Percentiles rank a stretch among this genome's conserved stretches.
Evolutionary conservation across 2,888 invertebrate genomes (phyloP).

Genomic region (Phania funesta): DNA sequence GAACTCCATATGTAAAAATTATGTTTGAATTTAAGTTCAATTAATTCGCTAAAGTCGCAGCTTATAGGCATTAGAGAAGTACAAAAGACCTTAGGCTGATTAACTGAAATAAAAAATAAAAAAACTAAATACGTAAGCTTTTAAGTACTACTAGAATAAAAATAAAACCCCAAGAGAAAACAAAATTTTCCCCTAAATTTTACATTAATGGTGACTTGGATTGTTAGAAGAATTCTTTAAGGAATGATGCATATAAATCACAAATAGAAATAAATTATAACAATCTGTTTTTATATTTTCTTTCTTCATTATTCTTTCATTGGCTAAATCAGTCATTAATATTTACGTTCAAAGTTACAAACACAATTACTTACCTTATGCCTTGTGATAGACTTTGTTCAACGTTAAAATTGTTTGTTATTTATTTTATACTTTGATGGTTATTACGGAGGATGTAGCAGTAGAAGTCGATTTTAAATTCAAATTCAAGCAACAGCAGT

Average conservation of each 20-base stretch:
- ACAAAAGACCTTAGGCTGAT: too few relatives aligned
- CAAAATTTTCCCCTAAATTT: not conserved
- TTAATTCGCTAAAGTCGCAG: too few relatives aligned
- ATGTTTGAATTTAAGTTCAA: too few relatives aligned
- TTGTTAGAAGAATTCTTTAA: too few relatives aligned
- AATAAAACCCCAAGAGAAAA: too few relatives aligned
- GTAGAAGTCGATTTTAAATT: not conserved
- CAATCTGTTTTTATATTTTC: not conserved
- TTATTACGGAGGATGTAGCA: not conserved
- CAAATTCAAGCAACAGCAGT: not conserved
- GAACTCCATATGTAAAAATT: too few relatives aligned
- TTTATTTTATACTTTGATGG: slow-evolving; percentile 9
- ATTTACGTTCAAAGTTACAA: not conserved
- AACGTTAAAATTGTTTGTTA: slow-evolving; percentile 26
- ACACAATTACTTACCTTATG: slow-evolving; percentile 44
- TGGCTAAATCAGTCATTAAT: not conserved
- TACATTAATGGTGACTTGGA: not conserved
- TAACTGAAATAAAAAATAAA: too few relatives aligned
- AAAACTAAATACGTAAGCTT: too few relatives aligned
- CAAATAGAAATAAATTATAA: not conserved
- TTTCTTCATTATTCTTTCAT: not conserved
- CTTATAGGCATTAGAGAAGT: too few relatives aligned
- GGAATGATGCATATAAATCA: too few relatives aligned
- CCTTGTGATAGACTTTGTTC: slow-evolving; percentile 31
- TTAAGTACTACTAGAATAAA: too few relatives aligned